phyloP scores from a whole-genome alignment of 2,113 vertebrate genomes.

The Grammomys dolichurus region DNA sequence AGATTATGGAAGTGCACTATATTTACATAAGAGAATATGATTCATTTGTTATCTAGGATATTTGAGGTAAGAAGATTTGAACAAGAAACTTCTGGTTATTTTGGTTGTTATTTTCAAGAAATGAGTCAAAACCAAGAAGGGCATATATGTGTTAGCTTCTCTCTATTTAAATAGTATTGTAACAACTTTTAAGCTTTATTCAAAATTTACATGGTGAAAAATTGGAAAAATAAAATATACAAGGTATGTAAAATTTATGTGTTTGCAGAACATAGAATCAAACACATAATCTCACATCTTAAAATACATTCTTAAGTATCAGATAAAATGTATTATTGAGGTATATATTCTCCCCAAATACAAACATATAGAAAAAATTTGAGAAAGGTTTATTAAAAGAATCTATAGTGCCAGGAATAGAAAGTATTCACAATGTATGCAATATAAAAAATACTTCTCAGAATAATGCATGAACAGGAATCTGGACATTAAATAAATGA shows the following conservation, averaged over 20 bases:
- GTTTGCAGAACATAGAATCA: too few species aligned
- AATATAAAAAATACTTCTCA: neutral
- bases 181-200: neutral
- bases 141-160: neutral
- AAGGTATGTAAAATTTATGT: too few species aligned
- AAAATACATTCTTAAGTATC: too few species aligned
- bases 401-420: neutral
- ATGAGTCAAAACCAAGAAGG: neutral
- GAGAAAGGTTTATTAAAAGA: too few species aligned
- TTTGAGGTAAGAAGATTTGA: neutral
- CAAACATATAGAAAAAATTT: too few species aligned
- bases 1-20: too few species aligned
- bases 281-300: too few species aligned
- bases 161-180: neutral
- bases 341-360: too few species aligned
- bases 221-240: too few species aligned
- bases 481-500: neutral
- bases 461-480: neutral
- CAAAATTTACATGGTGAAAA: too few species aligned
- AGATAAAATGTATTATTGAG: neutral
- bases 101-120: neutral
- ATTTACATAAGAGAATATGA: too few species aligned
- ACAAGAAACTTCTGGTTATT: neutral
- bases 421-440: neutral
- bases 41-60: too few species aligned